These are phyloP conservation scores for Psylliodes chrysocephalus DNA, from an alignment of 2,888 invertebrate genomes.

Conservation along the genomic window DNA sequence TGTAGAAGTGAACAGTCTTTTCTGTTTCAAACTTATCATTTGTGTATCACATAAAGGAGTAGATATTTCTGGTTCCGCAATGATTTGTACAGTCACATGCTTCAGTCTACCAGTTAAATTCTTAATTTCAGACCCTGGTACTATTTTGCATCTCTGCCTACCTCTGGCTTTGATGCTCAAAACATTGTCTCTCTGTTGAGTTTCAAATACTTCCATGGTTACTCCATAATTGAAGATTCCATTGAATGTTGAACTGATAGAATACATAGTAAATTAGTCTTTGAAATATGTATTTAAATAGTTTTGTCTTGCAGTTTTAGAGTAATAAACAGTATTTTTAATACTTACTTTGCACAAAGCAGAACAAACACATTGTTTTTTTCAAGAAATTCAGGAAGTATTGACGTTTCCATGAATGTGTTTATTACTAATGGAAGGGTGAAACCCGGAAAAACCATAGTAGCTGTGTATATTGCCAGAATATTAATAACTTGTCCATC, in stretches of 20 bases:
- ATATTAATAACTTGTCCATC: conserved; percentile 58
- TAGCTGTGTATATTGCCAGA: conserved; percentile 60
- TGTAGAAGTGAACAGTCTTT: conserved; percentile 57
- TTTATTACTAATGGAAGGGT: conserved; percentile 76
- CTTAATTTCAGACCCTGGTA: conserved; percentile 60
- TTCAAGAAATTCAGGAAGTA: conserved; percentile 70
- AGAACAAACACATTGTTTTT: conserved; percentile 75
- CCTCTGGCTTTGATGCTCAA: conserved; percentile 77
- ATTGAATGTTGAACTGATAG: conserved; percentile 26
- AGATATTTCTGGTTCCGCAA: conserved; percentile 73
- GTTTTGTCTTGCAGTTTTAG: too few relatives aligned
- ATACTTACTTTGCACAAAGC: conserved; percentile 66
- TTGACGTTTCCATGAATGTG: conserved; percentile 67
- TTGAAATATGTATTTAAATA: too few relatives aligned
- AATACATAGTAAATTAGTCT: too few relatives aligned
- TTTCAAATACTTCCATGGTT: conserved; percentile 75
- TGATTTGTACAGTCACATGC: conserved; percentile 72
- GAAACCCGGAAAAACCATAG: conserved; percentile 82
- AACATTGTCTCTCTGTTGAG: conserved; percentile 68
- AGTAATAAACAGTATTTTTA: too few relatives aligned
- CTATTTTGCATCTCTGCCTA: conserved; percentile 77
- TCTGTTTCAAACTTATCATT: conserved; percentile 64
- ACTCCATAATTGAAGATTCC: conserved; percentile 66
- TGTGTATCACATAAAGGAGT: conserved; percentile 67
- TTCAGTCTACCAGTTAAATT: conserved; percentile 62